phyloP scores from a whole-genome alignment of 2,888 invertebrate species.

The Tenthredo distinguenda region DNA sequence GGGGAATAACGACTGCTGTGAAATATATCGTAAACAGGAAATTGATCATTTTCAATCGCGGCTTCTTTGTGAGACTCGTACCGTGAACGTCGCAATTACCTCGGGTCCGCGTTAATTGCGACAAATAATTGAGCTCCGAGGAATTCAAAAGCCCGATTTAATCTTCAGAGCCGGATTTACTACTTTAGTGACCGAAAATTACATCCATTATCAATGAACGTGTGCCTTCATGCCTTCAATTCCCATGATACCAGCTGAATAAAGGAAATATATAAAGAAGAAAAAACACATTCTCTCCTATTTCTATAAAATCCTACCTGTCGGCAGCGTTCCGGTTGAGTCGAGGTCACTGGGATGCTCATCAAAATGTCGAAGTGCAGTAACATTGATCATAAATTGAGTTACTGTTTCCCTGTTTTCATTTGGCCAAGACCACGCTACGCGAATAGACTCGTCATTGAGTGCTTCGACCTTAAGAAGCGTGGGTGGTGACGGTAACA shows the following conservation, averaged over 20 bases:
- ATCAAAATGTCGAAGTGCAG: constrained; percentile 86
- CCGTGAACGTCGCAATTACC: constrained; percentile 29
- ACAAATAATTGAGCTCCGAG: constrained; percentile 40
- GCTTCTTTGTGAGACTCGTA: constrained; percentile 27
- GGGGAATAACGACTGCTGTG: not conserved
- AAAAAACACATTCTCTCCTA: not conserved
- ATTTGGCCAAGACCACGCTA: constrained; percentile 85
- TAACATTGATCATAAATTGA: constrained; percentile 87
- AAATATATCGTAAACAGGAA: constrained; percentile 46
- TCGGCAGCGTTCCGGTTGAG: constrained; percentile 34
- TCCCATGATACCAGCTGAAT: not conserved
- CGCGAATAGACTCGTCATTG: constrained; percentile 86
- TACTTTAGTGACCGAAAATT: constrained; percentile 29
- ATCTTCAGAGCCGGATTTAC: constrained; percentile 10
- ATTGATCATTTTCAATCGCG: constrained; percentile 48
- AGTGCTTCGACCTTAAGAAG: constrained; percentile 86
- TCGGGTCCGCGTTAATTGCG: constrained; percentile 38
- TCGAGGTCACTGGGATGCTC: constrained; percentile 78
- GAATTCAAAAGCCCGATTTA: constrained; percentile 40
- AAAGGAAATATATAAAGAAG: too few species aligned
- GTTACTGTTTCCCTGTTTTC: constrained; percentile 84
- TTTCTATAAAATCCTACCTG: constrained; percentile 64
- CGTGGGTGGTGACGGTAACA: constrained; percentile 88
- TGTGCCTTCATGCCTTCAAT: constrained; percentile 8
- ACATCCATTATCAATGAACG: not conserved